phyloP scores from a whole-genome alignment of 2,888 invertebrate genomes.

The Carabus problematicus region DNA sequence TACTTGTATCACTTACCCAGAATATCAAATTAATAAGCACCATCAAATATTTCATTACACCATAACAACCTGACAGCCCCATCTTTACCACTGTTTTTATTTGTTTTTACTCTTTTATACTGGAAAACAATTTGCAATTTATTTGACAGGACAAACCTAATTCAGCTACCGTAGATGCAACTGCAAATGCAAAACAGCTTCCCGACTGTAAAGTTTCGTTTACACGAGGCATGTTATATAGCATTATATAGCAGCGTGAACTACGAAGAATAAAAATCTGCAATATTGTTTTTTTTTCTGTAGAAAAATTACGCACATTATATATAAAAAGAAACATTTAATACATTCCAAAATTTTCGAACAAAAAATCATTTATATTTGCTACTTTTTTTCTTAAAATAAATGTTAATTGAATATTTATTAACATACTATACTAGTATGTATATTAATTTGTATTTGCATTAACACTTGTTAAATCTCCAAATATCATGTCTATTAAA shows the following conservation, averaged over 20 bases:
- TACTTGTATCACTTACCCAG: constrained; percentile 69
- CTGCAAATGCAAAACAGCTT: constrained; percentile 23
- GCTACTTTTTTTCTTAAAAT: neutral
- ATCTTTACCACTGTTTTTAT: constrained; percentile 55
- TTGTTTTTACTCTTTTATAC: constrained; percentile 3
- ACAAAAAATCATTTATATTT: no score
- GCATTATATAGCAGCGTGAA: no score
- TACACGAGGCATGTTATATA: constrained; percentile 1
- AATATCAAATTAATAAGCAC: constrained; percentile 76
- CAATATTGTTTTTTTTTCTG: no score
- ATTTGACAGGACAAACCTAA: constrained; percentile 28
- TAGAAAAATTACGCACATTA: no score
- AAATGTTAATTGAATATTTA: constrained; percentile 3
- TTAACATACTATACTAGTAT: neutral
- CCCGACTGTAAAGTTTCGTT: constrained; percentile 6
- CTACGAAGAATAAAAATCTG: no score
- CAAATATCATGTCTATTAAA: neutral
- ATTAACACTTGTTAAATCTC: no score
- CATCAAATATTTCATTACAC: constrained; percentile 74
- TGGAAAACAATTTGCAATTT: constrained; percentile 5
- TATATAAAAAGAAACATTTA: no score
- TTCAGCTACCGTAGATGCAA: constrained; percentile 6
- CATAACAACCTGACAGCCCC: constrained; percentile 76
- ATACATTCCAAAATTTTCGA: no score
- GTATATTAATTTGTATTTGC: neutral